Conservation (phyloP, 1,140 invertebrate species). For the Eubasilissa regina region DNA sequence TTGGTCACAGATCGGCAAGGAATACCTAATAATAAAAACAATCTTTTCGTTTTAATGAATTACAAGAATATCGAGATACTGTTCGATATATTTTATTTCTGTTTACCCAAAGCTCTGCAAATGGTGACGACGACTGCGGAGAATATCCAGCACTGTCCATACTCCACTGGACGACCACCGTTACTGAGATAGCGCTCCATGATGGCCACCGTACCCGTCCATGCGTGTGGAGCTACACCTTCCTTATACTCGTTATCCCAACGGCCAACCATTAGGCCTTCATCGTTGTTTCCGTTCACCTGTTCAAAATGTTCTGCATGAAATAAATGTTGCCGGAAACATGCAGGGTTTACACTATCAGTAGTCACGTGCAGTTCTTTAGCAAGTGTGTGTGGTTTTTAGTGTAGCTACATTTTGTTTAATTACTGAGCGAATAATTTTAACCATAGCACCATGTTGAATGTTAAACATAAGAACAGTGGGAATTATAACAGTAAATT, state of each 20-base stretch:
- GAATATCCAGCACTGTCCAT: constrained; percentile 89
- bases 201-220: constrained; percentile 81
- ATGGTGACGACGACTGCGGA: constrained; percentile 81
- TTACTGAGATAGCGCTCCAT: constrained; percentile 78
- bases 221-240: constrained; percentile 77
- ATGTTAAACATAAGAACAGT: too few relatives aligned
- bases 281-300: constrained; percentile 77
- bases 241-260: constrained; percentile 83
- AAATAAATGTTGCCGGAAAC: too few relatives aligned
- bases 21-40: constrained; percentile 72
- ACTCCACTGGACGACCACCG: constrained; percentile 80
- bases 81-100: constrained; percentile 7
- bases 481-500: too few relatives aligned
- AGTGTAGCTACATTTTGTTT: too few relatives aligned
- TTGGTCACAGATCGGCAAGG: constrained; percentile 84
- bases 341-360: too few relatives aligned
- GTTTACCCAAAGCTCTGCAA: constrained; percentile 73
- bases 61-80: neutral
- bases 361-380: too few relatives aligned
- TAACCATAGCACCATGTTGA: too few relatives aligned
- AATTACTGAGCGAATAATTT: too few relatives aligned
- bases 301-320: constrained; percentile 57
- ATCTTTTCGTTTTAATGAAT: neutral
- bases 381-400: too few relatives aligned
- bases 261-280: constrained; percentile 79